Evolutionary conservation across 2,888 invertebrate genomes (phyloP), one percentile per base, ranked within the genome.

Genomic region (Macrosiphum euphorbiae): DNA sequence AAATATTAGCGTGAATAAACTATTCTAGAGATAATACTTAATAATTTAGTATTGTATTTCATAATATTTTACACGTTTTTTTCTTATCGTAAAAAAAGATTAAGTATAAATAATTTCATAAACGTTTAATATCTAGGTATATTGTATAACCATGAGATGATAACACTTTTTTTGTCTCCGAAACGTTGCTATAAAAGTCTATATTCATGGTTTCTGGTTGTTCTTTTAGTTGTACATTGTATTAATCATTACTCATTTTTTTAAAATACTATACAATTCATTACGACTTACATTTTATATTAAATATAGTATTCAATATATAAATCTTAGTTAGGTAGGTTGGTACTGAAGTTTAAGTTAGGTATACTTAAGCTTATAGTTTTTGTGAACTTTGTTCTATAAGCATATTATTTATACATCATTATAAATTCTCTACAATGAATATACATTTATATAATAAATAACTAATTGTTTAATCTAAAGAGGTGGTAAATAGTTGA

Each of bases 71-170:
- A 78, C 35, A 35, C 35, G 78, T 58, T 78, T 35, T 78, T 20
- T 78, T 35, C 78, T 78, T 78, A 78, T 78, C 78, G 35, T 78
- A 78, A 35, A n/a, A 78, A 35, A 78, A 20, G 35, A 78, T 78
- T 78, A 78, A 67, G 67, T n/a, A 67, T 67, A 67, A 67, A 78
- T 78, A 78, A 78, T 78, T 78, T 78, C 35, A 78, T 78, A 78
- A 78, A 78, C 35, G 78, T 35, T 78, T 78, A 78, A 78, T 78
- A 35, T 78, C 78, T 78, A n/a, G n/a, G n/a, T n/a, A n/a, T n/a
- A n/a, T n/a, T n/a, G n/a, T n/a, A 35, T 8, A 8, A 78, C 35
- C 8, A 78, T 20, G 78, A 78, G 78, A 78, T 20, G 35, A 78
- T 41, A 78, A 78, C 78, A 78, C 78, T 78, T 78, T 67, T 44